phyloP scores from a whole-genome alignment of 2,797 vertebrate genomes.

The Cynopterus sphinx region DNA sequence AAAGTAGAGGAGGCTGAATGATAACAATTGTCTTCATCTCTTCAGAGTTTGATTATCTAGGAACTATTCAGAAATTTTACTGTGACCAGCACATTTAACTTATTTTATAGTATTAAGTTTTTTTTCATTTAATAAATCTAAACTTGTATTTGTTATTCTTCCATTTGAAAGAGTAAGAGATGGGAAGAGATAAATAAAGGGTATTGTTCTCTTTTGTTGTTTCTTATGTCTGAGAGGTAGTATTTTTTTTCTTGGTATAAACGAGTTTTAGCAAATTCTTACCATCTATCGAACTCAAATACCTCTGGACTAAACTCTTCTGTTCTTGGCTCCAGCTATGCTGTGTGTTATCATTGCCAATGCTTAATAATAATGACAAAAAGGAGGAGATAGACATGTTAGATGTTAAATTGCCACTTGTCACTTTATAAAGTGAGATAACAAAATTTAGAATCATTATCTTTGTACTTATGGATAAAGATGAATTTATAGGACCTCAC shows the following conservation, averaged over 20 bases:
- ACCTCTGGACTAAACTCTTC: constrained; percentile 38
- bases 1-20: constrained; percentile 18
- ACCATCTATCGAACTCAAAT: constrained; percentile 35
- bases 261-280: constrained; percentile 36
- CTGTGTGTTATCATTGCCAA: constrained; percentile 19
- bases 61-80: constrained; percentile 39
- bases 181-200: background rate
- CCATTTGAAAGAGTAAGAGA: constrained; percentile 29
- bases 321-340: constrained; percentile 37
- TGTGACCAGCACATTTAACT: background rate
- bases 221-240: background rate
- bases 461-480: background rate
- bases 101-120: background rate
- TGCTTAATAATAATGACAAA: constrained; percentile 16
- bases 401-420: background rate
- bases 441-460: background rate
- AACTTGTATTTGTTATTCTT: constrained; percentile 21
- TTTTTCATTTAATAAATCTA: constrained; percentile 21
- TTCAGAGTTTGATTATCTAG: background rate
- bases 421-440: constrained; percentile 31
- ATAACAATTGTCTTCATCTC: constrained; percentile 16
- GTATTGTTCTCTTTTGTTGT: background rate
- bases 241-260: background rate
- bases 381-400: constrained; percentile 1
- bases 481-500: background rate